phyloP scores from a whole-genome alignment of 1,140 invertebrate genomes.

The Drosophila funebris region DNA sequence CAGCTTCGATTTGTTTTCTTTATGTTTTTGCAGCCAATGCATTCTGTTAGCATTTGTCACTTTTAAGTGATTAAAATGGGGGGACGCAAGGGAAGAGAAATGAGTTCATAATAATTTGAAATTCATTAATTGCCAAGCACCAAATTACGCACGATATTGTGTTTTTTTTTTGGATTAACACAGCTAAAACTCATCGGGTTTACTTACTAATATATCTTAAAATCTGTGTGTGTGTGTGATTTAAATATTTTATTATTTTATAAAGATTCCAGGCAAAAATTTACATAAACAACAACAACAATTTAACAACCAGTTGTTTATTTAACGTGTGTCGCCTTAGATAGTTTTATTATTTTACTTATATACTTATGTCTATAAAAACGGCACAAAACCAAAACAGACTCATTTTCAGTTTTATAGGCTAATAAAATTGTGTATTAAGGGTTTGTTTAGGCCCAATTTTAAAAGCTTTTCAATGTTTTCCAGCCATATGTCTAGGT shows the following conservation, averaged over 20 bases:
- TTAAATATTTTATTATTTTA: slow-evolving; percentile 10
- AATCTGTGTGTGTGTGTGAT: neutral
- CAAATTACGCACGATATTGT: slow-evolving; percentile 71
- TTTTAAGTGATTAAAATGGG: slow-evolving; percentile 36
- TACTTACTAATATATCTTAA: neutral
- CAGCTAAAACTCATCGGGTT: slow-evolving; percentile 17
- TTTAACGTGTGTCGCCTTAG: slow-evolving; percentile 3
- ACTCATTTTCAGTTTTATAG: slow-evolving; percentile 3
- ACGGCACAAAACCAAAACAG: slow-evolving; percentile 3
- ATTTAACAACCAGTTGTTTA: slow-evolving; percentile 13
- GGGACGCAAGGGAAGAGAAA: neutral
- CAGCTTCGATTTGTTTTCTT: slow-evolving; percentile 14
- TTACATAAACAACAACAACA: slow-evolving; percentile 26
- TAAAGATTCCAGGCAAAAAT: slow-evolving; percentile 15
- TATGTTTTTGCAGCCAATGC: slow-evolving; percentile 13
- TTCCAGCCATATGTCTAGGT: neutral
- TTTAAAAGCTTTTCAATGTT: slow-evolving; percentile 26
- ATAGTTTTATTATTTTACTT: neutral
- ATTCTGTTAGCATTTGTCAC: slow-evolving; percentile 42
- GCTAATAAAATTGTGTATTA: slow-evolving; percentile 2
- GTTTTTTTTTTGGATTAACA: slow-evolving; percentile 8
- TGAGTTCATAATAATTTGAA: slow-evolving; percentile 36
- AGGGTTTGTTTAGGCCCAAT: neutral
- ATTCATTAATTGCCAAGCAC: slow-evolving; percentile 77
- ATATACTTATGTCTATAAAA: no score